A percentile compares a stretch with the other conserved stretches of the same genome.
Conservation (phyloP, 1,140 invertebrate species). For the Drosophila erecta region DNA sequence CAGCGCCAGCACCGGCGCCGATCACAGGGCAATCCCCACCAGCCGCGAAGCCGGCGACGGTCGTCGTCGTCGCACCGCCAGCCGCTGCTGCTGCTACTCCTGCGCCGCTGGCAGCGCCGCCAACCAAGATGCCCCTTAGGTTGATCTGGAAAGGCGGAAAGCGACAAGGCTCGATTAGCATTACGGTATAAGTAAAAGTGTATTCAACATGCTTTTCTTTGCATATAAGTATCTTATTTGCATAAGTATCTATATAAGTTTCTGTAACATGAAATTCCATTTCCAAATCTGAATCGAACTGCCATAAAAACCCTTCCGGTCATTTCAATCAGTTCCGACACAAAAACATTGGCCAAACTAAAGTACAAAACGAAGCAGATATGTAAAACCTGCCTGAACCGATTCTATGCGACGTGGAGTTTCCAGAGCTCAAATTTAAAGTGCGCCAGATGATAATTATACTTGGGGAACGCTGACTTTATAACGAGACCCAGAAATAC, state of each 20-base stretch:
- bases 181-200: no score
- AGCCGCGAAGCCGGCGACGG: conserved; percentile 31
- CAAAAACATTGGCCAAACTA: not conserved
- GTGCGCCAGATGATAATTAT: not conserved
- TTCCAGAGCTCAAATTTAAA: not conserved
- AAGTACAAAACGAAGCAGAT: not conserved
- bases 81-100: conserved; percentile 19
- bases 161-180: not conserved
- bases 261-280: no score
- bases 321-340: not conserved
- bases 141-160: conserved; percentile 49
- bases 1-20: conserved; percentile 62
- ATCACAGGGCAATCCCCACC: conserved; percentile 47
- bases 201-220: no score
- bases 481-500: not conserved
- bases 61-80: conserved; percentile 18
- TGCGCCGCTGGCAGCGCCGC: conserved; percentile 52
- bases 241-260: no score
- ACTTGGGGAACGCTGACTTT: conserved; percentile 1
- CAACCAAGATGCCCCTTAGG: conserved; percentile 65
- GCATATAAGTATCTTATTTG: no score
- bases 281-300: not conserved
- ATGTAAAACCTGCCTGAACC: not conserved
- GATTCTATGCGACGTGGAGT: not conserved
- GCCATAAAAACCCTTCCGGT: not conserved